A percentile compares a stretch with the other conserved stretches of the same genome.
Conservation (phyloP, 2,113 vertebrate species). For the Maccullochella peelii region DNA sequence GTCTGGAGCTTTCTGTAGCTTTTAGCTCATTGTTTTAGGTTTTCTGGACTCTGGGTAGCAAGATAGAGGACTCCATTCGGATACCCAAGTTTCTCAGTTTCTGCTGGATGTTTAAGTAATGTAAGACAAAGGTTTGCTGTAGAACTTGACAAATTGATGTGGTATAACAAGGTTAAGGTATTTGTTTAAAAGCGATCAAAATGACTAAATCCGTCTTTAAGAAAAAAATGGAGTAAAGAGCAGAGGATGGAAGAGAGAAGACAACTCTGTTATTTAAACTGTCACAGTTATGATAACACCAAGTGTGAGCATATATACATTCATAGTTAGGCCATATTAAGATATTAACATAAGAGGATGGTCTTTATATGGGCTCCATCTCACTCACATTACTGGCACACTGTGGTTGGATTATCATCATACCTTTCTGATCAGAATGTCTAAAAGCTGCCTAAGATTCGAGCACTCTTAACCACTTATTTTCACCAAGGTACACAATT, state of each 20-base stretch:
- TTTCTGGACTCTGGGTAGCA: too few species aligned
- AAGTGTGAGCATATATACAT: too few species aligned
- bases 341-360: background rate
- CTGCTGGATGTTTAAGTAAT: background rate
- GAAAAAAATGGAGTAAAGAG: background rate
- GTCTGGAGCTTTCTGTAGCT: background rate
- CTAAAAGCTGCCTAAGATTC: background rate
- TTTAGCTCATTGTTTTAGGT: background rate
- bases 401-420: too few species aligned
- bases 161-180: background rate
- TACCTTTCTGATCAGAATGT: background rate
- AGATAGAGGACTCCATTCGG: background rate
- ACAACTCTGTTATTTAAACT: background rate
- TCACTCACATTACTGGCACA: background rate
- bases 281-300: too few species aligned
- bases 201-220: too few species aligned
- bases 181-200: background rate
- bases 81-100: background rate
- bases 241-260: too few species aligned
- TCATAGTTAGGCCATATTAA: background rate
- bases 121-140: background rate
- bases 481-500: background rate
- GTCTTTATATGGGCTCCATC: background rate
- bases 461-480: background rate
- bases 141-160: background rate